phyloP scores from a whole-genome alignment of 2,113 vertebrate species.

The Halichoerus grypus region DNA sequence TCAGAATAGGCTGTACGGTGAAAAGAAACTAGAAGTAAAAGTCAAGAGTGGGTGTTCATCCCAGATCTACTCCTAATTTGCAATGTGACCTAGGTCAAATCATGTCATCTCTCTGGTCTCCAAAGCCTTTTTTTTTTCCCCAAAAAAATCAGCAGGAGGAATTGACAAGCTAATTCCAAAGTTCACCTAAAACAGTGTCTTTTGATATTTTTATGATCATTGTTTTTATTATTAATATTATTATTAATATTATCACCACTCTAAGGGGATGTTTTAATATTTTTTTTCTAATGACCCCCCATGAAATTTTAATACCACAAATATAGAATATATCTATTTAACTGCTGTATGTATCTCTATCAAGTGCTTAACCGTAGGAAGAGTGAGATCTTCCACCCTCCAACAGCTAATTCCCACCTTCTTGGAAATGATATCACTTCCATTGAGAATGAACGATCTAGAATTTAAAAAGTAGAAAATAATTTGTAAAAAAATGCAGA shows the following conservation, averaged over 20 bases:
- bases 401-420: not conserved
- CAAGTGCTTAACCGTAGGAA: not conserved
- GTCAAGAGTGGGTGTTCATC: conserved; percentile 66
- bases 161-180: conserved; percentile 73
- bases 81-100: conserved; percentile 69
- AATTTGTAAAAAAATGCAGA: not conserved
- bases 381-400: not conserved
- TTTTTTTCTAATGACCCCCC: not conserved
- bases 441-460: not conserved
- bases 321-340: not conserved
- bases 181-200: conserved; percentile 55
- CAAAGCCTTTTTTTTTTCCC: not conserved
- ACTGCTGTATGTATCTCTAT: not conserved
- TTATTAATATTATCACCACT: conserved; percentile 29
- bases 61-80: conserved; percentile 66
- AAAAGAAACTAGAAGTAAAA: conserved; percentile 61
- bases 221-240: conserved; percentile 47
- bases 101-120: conserved; percentile 64
- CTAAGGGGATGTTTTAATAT: not conserved
- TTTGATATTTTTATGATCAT: not conserved
- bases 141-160: conserved; percentile 52
- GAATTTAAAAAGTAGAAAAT: conserved; percentile 5
- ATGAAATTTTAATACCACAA: conserved; percentile 23
- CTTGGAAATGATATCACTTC: not conserved
- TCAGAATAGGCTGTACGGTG: not conserved